Evolutionary conservation across 2,888 invertebrate genomes (phyloP).

Genomic region (Ochropleura leucogaster): DNA sequence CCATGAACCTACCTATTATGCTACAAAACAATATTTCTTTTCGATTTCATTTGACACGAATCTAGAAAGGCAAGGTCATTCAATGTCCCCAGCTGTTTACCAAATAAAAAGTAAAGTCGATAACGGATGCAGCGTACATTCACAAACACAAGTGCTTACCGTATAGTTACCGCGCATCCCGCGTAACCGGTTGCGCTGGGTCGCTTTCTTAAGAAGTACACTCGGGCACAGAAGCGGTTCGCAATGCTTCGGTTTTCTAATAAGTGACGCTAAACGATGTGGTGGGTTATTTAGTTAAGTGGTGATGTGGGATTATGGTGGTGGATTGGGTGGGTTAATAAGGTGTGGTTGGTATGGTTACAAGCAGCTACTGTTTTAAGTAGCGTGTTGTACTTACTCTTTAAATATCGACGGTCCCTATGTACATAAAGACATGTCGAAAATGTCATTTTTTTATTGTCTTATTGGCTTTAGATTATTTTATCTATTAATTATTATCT

Average conservation of each 20-base stretch:
- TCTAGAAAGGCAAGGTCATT: slow-evolving; percentile 23
- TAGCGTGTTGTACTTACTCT: neutral
- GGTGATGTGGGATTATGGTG: slow-evolving; percentile 22
- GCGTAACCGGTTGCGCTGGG: slow-evolving; percentile 63
- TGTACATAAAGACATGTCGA: too few relatives aligned
- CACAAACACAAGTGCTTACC: slow-evolving; percentile 45
- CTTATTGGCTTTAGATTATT: too few relatives aligned
- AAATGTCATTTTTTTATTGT: too few relatives aligned
- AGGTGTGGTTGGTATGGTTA: slow-evolving; percentile 10
- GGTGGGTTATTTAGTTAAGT: slow-evolving; percentile 49
- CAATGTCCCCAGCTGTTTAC: neutral
- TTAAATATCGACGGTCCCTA: too few relatives aligned
- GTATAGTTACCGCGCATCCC: slow-evolving; percentile 45
- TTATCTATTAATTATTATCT: too few relatives aligned
- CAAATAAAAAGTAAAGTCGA: slow-evolving; percentile 2
- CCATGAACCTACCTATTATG: neutral
- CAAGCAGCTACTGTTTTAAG: slow-evolving; percentile 27
- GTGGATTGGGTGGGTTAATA: slow-evolving; percentile 22
- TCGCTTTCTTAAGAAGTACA: slow-evolving; percentile 68
- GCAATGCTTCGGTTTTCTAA: slow-evolving; percentile 54
- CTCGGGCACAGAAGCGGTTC: slow-evolving; percentile 47
- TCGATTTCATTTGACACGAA: slow-evolving; percentile 10
- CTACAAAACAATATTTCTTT: neutral
- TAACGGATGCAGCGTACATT: slow-evolving; percentile 38
- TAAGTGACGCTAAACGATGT: slow-evolving; percentile 34